A percentile compares a stretch with the other conserved stretches of the same genome.
Evolutionary conservation across 2,888 invertebrate species (phyloP).

Genomic region (Aphelenchoides bicaudatus): DNA sequence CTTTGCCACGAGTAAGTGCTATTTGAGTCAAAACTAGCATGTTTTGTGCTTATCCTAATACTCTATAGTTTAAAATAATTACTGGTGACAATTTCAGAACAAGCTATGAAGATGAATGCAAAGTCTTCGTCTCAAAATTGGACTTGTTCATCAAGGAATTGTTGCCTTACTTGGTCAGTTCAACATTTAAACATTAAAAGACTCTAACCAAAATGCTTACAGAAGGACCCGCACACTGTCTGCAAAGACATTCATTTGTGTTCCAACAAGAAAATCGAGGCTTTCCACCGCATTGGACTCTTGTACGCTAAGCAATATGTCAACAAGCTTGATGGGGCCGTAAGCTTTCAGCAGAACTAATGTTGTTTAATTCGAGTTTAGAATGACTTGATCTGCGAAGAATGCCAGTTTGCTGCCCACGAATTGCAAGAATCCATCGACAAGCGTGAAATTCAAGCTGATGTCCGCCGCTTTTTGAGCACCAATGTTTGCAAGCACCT

Average conservation of each 20-base stretch:
- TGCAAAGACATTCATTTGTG: conserved; percentile 53
- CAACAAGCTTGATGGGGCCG: conserved; percentile 31
- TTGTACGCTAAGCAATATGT: conserved; percentile 43
- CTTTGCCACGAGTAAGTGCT: conserved; percentile 49
- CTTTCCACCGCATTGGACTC: conserved; percentile 49
- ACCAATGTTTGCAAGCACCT: conserved; percentile 48
- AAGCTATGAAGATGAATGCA: conserved; percentile 50
- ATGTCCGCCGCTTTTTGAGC: conserved; percentile 33
- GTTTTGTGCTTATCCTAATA: no score
- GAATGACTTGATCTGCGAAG: conserved; percentile 54
- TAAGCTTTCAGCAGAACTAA: conserved; percentile 16
- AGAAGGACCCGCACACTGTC: conserved; percentile 46
- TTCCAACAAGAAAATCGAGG: conserved; percentile 44
- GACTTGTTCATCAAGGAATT: conserved; percentile 51
- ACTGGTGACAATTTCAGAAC: no score
- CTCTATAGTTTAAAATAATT: no score
- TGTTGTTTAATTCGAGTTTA: conserved; percentile 17
- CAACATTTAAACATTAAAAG: conserved; percentile 6
- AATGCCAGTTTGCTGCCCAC: conserved; percentile 56
- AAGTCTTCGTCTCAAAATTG: conserved; percentile 47
- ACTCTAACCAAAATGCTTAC: conserved; percentile 19
- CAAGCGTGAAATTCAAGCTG: conserved; percentile 42
- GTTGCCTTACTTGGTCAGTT: conserved; percentile 51
- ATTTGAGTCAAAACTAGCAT: no score
- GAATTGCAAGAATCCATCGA: conserved; percentile 49